Evolutionary conservation across 92 coral and sea anemone species (phyloP), one percentile per base, ranked within the genome.

Genomic region (Scolanthus callimorphus): DNA sequence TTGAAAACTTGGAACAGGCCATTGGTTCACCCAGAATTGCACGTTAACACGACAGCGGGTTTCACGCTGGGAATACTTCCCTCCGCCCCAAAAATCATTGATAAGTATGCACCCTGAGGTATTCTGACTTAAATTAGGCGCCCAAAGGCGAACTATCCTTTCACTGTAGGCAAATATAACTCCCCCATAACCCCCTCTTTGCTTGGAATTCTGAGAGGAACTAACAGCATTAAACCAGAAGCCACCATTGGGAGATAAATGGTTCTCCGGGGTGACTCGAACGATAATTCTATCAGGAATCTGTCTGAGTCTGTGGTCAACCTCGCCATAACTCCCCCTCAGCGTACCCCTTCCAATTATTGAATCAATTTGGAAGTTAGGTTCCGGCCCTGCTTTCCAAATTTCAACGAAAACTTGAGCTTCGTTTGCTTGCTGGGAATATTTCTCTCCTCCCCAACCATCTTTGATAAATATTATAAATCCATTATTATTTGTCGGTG

Each of bases 141-240:
- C 76, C 99, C 99, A 94, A 1, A 94, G 51, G 24, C 85, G 84
- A 39, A 94, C 80, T 26, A 53, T 65, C 54, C 80, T 74, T 21
- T 82, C 94, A 58, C 81, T 78, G 64, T 88, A 94, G 6, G 96
- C 99, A 68, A 88, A 94, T 49, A 94, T 84, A 15, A 88, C 96
- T 20, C 98, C 99, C 8, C 99, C 99, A 74, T 71, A 94, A 34
- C 78, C 65, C 15, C 67, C 71, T 1, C 45, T 61, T 21, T 81
- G 78, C 56, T 69, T 69, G 3, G 89, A 70, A 52, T 92, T 92
- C 59, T 92, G 98, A 10, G 96, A 88, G 0, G 96, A 73, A 38
- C 84, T 77, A 6, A 84, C 49, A 10, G 80, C 96, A 59, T 70
- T 71, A 51, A 92, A 92, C 98, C 98, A 92, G 49, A 73, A 92